These are phyloP conservation scores for Arctocebus calabarensis DNA, from an alignment of 2,797 vertebrate species.

Conservation along the genomic window DNA sequence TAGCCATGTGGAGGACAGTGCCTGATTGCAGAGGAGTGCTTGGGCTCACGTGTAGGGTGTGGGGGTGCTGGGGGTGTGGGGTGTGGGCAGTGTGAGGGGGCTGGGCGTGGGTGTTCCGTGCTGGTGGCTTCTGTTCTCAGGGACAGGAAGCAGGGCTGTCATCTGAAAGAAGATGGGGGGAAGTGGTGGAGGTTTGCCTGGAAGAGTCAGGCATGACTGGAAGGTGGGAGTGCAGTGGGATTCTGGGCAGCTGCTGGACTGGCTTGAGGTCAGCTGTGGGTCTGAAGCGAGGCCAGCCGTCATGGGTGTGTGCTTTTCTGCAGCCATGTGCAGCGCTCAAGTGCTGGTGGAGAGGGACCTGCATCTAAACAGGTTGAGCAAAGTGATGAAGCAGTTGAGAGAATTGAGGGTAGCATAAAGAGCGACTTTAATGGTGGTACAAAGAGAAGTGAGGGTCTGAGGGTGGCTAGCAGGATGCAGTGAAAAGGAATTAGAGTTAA, in stretches of 20 bases:
- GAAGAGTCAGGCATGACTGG: no score
- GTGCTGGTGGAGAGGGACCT: neutral
- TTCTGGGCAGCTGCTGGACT: neutral
- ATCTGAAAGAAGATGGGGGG: neutral
- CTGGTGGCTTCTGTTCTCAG: neutral
- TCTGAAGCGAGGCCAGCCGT: neutral
- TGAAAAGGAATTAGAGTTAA: neutral
- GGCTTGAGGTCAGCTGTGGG: neutral
- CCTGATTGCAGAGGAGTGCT: rapidly evolving
- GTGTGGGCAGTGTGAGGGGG: neutral
- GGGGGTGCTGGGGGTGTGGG: neutral
- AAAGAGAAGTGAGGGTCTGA: neutral
- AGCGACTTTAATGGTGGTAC: neutral
- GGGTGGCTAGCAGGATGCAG: neutral
- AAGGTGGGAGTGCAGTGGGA: neutral
- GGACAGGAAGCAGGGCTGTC: neutral
- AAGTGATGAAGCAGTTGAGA: neutral
- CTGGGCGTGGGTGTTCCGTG: neutral
- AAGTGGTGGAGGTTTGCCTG: neutral
- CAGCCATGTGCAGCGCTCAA: neutral
- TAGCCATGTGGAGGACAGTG: neutral
- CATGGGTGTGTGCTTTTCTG: neutral
- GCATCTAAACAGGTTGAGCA: neutral
- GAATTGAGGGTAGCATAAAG: neutral
- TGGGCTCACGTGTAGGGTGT: neutral